phyloP scores from a whole-genome alignment of 1,140 invertebrate genomes.

The Cyclargus thomasi region DNA sequence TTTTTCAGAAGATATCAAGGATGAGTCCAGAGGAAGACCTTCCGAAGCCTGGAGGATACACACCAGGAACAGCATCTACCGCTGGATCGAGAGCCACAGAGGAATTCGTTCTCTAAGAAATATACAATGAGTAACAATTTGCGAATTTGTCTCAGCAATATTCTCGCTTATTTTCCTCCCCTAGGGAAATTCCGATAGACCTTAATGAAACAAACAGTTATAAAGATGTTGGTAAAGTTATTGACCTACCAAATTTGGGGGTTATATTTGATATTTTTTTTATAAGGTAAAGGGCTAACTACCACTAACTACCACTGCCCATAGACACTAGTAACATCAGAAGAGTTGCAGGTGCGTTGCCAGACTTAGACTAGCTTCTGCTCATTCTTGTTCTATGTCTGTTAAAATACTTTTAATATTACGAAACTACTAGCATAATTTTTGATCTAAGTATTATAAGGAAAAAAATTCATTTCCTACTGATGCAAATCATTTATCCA shows the following conservation, averaged over 20 bases:
- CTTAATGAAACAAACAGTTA: neutral
- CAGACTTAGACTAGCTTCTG: too few relatives aligned
- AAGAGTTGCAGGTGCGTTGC: too few relatives aligned
- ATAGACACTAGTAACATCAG: too few relatives aligned
- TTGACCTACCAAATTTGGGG: neutral
- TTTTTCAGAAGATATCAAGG: conserved; percentile 32
- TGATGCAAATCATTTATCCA: too few relatives aligned
- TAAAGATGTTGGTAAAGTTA: neutral
- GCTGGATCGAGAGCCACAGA: neutral
- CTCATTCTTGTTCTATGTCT: too few relatives aligned
- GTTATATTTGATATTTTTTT: too few relatives aligned
- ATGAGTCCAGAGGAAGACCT: conserved; percentile 27
- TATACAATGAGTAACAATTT: neutral
- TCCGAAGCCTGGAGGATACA: conserved; percentile 17
- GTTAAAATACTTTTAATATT: too few relatives aligned
- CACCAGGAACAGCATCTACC: conserved; percentile 21
- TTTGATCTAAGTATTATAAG: too few relatives aligned
- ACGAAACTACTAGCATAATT: too few relatives aligned
- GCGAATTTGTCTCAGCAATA: neutral
- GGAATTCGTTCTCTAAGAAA: neutral
- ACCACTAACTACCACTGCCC: too few relatives aligned
- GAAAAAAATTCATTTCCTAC: too few relatives aligned
- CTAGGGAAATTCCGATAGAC: neutral
- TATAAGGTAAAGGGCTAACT: too few relatives aligned
- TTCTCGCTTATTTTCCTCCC: neutral